Base-by-base conservation (phyloP, 2,797 vertebrate species). In the Semotilus atromaculatus region DNA sequence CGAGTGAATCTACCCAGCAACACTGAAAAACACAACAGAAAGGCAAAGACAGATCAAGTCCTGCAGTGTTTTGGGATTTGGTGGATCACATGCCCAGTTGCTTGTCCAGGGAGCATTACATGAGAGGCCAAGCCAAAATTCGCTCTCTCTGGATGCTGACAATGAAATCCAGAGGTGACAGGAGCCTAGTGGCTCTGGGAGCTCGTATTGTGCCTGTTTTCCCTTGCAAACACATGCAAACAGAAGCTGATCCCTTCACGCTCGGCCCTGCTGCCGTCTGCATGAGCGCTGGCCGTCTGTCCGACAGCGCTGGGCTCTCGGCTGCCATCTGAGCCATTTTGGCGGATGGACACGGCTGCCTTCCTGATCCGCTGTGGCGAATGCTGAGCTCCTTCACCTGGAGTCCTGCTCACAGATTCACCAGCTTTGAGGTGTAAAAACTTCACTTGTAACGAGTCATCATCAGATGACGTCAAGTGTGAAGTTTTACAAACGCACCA, bases 161-260 rank as follows among this genome's bases (percentile, higher is more conserved):
- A 53, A 66, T 36, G 45, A 75, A 83, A 86, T 86, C 85, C 75
- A 83, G 81, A 74, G 75, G 75, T 82, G 85, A 77, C 73, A 82
- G 85, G 40, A 62, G 81, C 58, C 85, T 83, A 72, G 66, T 67
- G 67, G 75, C 74, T 60, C 80, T 40, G 80, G 18, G 29, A 80
- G 51, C 58, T 73, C 9, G 6, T 53, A 16, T 34, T 71, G 66
- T 77, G 58, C 31, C 75, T 78, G 81, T 82, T 64, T 72, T 71
- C 40, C 55, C 75, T 74, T 77, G 34, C 48, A 31, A 70, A 72
- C 74, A 82, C 76, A 72, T 80, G 53, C 79, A 75, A 86, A 75
- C 78, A 76, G 64, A 85, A 75, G 81, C 81, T 83, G 71, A 83
- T 83, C 81, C 66, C 62, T 51, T 80, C 43, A 80, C 21, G 78